These are phyloP conservation scores for Chaitophorus viminalis DNA, from an alignment of 2,888 invertebrate genomes.

Conservation along the genomic window DNA sequence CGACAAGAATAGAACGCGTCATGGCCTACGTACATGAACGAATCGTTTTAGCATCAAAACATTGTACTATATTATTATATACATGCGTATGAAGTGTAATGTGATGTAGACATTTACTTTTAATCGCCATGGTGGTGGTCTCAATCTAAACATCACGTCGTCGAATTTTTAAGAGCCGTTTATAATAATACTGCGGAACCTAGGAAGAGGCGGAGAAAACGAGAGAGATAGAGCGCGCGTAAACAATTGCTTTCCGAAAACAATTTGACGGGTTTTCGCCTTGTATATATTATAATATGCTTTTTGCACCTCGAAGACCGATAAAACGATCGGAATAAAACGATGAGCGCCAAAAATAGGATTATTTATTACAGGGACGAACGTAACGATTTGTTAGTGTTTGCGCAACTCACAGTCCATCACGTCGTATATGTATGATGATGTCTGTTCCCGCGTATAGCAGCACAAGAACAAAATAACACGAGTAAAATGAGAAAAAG, in stretches of 20 bases:
- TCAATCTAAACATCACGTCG: conserved; percentile 6
- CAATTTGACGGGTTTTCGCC: background rate
- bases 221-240: background rate
- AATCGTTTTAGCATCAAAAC: too few species aligned
- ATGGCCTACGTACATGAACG: too few species aligned
- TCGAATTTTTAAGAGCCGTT: conserved; percentile 31
- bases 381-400: background rate
- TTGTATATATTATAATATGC: too few species aligned
- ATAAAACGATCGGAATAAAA: background rate
- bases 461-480: too few species aligned
- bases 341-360: background rate
- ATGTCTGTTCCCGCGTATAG: too few species aligned
- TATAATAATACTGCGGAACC: background rate
- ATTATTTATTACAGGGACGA: background rate
- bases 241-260: conserved; percentile 20
- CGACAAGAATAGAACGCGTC: too few species aligned
- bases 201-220: too few species aligned
- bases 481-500: too few species aligned
- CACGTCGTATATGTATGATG: too few species aligned
- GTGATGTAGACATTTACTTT: conserved; percentile 3
- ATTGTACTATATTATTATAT: too few species aligned
- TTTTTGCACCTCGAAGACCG: background rate
- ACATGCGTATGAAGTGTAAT: background rate
- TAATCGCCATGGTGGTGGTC: conserved; percentile 19
- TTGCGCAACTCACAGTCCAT: background rate